Evolutionary conservation across 2,888 invertebrate genomes (phyloP), one percentile per base, ranked within the genome.

Genomic region (Clistopyga incitator): DNA sequence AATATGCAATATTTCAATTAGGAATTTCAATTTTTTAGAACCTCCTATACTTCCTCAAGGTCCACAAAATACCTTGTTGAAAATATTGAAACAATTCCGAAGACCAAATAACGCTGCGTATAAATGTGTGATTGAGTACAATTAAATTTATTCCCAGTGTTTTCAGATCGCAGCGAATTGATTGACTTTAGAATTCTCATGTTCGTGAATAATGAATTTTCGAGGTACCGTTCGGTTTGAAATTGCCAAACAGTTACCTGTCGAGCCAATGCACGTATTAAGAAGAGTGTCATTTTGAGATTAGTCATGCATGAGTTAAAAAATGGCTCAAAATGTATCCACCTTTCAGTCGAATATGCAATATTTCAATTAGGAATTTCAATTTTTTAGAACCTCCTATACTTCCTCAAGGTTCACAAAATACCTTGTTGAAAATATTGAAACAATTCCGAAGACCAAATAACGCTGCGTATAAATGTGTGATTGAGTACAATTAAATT

Each of bases 121-220:
- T 34, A 15, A 29, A 34, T 4, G 8, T 0, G 3, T 6, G 59
- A 59, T 59, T 25, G 59, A n/a, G 0, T 23, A 23, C 10, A 23
- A 54, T 54, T 25, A 25, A 3, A 54, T 54, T 54, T 25, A 54
- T 11, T 23, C 23, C 3, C 13, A 23, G 54, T 23, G 54, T 23
- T 10, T 54, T 15, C 54, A 13, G 54, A 0, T 34, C 61, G 61
- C n/a, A 13, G n/a, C 61, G 2, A 34, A 34, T 61, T n/a, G 61
- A 10, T 38, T 38, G 38, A 10, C 34, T 6, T 15, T 34, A 3
- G 34, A 56, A 56, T 56, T 25, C 25, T 54, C 0, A 61, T n/a
- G n/a, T 34, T 61, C 61, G 34, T 61, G 13, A n/a, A 61, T 61
- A 61, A 29, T 34, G 34, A n/a, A 61, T 61, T n/a, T 34, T 15